Evolutionary conservation across 2,888 invertebrate genomes (phyloP).

Genomic region (Strigamia transsilvanica): DNA sequence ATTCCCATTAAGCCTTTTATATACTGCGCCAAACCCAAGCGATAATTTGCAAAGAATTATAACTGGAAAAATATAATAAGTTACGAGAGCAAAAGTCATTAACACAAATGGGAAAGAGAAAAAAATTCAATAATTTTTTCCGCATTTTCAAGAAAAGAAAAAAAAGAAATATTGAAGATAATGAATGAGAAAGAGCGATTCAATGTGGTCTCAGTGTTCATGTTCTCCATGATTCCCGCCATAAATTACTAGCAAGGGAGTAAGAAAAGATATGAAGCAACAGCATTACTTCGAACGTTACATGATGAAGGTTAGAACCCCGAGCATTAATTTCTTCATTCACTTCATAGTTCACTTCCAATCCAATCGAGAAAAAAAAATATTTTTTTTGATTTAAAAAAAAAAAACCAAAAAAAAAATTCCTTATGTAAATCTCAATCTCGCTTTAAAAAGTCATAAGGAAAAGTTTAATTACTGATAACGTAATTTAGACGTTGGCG

Average conservation of each 20-base stretch:
- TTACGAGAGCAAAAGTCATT: background rate
- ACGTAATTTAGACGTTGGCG: conserved; percentile 1
- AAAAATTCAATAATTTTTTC: conserved; percentile 34
- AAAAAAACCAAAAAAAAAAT: no score
- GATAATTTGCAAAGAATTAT: conserved; percentile 17
- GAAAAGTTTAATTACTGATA: conserved; percentile 22
- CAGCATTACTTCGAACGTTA: conserved; percentile 40
- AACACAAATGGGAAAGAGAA: background rate
- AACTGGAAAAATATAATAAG: background rate
- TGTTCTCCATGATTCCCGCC: conserved; percentile 26
- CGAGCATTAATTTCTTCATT: conserved; percentile 7
- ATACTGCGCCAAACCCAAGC: background rate
- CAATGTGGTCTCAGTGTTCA: conserved; percentile 44
- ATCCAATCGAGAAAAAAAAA: background rate
- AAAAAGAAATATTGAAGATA: conserved; percentile 16
- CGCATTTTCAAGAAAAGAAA: background rate
- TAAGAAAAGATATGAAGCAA: conserved; percentile 44
- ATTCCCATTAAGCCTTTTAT: conserved; percentile 15
- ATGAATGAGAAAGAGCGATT: conserved; percentile 41
- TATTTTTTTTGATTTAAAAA: no score
- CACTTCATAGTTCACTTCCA: background rate
- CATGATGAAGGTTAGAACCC: conserved; percentile 42
- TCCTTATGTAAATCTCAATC: no score
- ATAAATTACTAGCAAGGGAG: conserved; percentile 37
- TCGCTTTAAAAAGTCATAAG: background rate